phyloP scores from a whole-genome alignment of 2,113 vertebrate genomes.

The Nesospiza acunhae region DNA sequence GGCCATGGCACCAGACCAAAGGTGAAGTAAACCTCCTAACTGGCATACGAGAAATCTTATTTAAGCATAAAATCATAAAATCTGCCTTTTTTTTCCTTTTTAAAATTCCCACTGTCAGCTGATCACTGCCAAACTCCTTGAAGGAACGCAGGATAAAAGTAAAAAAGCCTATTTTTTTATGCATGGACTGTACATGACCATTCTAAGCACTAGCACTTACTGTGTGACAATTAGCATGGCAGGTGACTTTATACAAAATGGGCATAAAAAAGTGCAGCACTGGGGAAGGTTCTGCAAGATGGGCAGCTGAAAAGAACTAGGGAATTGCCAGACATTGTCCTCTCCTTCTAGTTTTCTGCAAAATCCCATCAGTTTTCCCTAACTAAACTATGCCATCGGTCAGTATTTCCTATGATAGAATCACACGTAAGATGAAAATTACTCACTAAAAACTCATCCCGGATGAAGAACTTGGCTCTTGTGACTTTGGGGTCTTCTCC shows the following conservation, averaged over 20 bases:
- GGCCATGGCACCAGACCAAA: not conserved
- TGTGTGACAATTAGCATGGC: not conserved
- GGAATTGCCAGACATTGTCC: not conserved
- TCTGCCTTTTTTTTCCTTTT: not conserved
- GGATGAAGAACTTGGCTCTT: constrained; percentile 98
- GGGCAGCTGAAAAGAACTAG: not conserved
- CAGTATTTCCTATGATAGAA: not conserved
- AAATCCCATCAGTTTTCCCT: not conserved
- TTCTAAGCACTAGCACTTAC: not conserved
- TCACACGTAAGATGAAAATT: not conserved
- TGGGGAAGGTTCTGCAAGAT: not conserved
- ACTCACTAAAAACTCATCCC: constrained; percentile 97
- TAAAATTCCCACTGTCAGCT: not conserved
- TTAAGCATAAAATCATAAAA: not conserved
- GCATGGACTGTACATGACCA: not conserved
- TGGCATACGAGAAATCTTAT: not conserved
- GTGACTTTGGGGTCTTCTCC: constrained; percentile 98
- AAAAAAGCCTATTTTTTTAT: not conserved
- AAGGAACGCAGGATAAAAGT: not conserved
- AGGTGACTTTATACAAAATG: not conserved
- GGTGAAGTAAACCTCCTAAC: not conserved
- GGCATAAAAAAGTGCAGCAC: not conserved
- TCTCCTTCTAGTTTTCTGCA: not conserved
- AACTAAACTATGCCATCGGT: constrained; percentile 20
- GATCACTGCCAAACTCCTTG: not conserved